These are phyloP conservation scores for Trissolcus brochymenae DNA, from an alignment of 2,888 invertebrate genomes.

Conservation along the genomic window DNA sequence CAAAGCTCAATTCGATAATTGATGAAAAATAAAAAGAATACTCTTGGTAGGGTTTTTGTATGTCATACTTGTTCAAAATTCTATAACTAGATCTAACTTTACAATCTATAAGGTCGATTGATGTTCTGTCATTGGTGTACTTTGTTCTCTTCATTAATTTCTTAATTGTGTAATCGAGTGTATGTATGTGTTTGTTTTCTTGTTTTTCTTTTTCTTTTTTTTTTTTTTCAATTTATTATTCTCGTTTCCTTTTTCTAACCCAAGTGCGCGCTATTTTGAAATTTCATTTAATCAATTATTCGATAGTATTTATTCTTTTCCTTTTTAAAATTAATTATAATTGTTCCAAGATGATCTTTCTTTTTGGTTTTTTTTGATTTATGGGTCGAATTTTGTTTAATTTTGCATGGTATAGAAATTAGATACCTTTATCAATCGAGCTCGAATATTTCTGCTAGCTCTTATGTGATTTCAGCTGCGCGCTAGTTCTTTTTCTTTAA, in stretches of 20 bases:
- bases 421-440: conserved; percentile 70
- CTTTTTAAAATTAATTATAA: conserved; percentile 4
- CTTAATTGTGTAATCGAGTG: conserved; percentile 3
- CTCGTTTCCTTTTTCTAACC: neutral
- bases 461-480: conserved; percentile 49
- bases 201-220: no score
- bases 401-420: conserved; percentile 73
- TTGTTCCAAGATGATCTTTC: neutral
- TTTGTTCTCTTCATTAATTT: conserved; percentile 2
- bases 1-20: no score
- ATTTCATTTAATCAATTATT: neutral
- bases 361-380: conserved; percentile 59
- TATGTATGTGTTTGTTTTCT: no score
- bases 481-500: conserved; percentile 56
- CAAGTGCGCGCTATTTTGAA: conserved; percentile 44
- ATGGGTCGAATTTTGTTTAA: conserved; percentile 58
- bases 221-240: neutral
- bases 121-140: conserved; percentile 19
- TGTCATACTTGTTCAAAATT: neutral
- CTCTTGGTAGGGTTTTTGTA: no score
- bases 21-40: no score
- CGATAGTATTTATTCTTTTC: neutral
- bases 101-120: conserved; percentile 5
- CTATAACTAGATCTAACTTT: conserved; percentile 1
- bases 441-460: conserved; percentile 34